A percentile compares a stretch with the other conserved stretches of the same genome.
Evolutionary conservation across 1,140 invertebrate species (phyloP).

Genomic region (Diabrotica undecimpunctata): DNA sequence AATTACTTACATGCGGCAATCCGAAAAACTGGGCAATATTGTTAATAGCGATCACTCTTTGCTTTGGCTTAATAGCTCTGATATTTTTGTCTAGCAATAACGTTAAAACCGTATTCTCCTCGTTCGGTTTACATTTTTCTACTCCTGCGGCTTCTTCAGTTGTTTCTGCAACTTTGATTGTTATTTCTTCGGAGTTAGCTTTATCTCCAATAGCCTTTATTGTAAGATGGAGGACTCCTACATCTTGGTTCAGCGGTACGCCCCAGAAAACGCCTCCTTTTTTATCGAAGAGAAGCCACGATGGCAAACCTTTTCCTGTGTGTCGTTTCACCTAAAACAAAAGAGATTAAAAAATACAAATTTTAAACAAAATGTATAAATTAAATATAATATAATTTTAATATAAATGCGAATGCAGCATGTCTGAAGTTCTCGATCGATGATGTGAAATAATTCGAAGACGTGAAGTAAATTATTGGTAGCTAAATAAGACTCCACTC

Average conservation of each 20-base stretch:
- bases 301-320: conserved; percentile 35
- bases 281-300: conserved; percentile 45
- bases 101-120: conserved; percentile 45
- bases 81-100: conserved; percentile 51
- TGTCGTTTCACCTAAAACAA: conserved; percentile 41
- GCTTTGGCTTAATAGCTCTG: conserved; percentile 50
- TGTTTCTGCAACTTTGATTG: conserved; percentile 17
- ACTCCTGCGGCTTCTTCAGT: conserved; percentile 21
- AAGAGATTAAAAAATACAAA: no score
- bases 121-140: conserved; percentile 34
- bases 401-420: no score
- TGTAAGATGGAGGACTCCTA: conserved; percentile 33
- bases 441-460: no score
- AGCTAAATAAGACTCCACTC: no score
- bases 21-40: conserved; percentile 54
- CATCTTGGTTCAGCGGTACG: conserved; percentile 38
- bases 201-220: conserved; percentile 29
- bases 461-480: no score
- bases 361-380: no score
- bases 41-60: conserved; percentile 51
- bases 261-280: conserved; percentile 41
- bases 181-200: conserved; percentile 22
- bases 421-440: no score
- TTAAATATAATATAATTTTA: no score
- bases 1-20: conserved; percentile 52